Base-by-base conservation (phyloP, 2,888 invertebrate species). In the Yponomeuta malinellus region DNA sequence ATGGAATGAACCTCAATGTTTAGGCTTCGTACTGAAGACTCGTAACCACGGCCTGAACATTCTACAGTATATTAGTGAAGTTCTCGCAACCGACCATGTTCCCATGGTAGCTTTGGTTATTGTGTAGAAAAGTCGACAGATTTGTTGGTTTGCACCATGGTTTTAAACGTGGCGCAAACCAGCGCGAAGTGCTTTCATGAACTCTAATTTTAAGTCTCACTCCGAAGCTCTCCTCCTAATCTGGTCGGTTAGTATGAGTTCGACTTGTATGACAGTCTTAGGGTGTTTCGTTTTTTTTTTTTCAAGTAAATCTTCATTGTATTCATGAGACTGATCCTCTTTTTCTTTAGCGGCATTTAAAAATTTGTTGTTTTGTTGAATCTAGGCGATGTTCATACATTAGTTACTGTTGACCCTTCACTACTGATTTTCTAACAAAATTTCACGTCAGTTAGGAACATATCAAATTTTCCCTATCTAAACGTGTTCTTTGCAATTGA, bases 261-360 rank as follows among this genome's bases (percentile, higher is more conserved):
- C 52, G 2, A 59, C 15, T 59, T 59, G 10, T 59, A 59, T 15
- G 15, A 69, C 33, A 63, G 69, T 69, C 69, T 63, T 63, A 70
- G 70, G 64, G 43, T 70, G 70, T 48, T 63, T 64, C 8, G n/a
- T 59, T 59, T 59, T 59, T 59, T 33, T 33, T 33, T 59, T 85
- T 81, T 81, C 78, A 79, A 79, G 81, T 83, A 79, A 83, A 84
- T 83, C 78, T 84, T 83, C 81, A 82, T 81, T 86, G 83, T 88
- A 87, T 85, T 87, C 85, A 84, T 77, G 87, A 87, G 90, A 89
- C 90, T 89, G 87, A 87, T 83, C 84, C 85, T 83, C 77, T 80
- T 86, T 59, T 86, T 85, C 81, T 85, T 85, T 88, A 88, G 88
- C 88, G 86, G 90, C 89, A 88, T 90, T 89, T 89, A 88, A 85